Base-by-base conservation (phyloP, 2,113 vertebrate genomes). In the Lepus europaeus region DNA sequence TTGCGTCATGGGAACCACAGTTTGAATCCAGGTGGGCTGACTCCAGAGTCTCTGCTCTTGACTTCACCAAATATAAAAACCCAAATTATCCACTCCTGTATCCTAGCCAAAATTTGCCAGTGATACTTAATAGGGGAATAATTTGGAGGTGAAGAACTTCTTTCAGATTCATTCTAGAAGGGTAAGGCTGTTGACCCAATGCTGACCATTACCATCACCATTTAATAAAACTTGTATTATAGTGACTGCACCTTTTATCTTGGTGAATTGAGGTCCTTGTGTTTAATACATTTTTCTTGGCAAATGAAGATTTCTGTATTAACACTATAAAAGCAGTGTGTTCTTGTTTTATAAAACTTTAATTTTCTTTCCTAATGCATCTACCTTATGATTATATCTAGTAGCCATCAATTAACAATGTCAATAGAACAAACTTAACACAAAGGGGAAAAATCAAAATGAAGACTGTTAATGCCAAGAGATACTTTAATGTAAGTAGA, bases 351-450 rank as follows among this genome's bases (percentile, higher is more conserved):
- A 90, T 87, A 94, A 96, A 96, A 31, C 31, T 96, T 87, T 83
- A 69, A 81, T 87, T 90, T 94, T 93, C 87, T 74, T 96, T 94
- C 77, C 7, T 90, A 49, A 70, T 92, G 49, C 68, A 61, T 85
- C 78, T 95, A 77, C 68, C 86, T 81, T 95, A 63, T 81, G 63
- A 61, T 63, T 93, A 87, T 91, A 90, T 87, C 68, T 85, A 93
- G 56, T 84, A 96, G 92, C 83, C 51, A 81, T 90, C 87, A 96
- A 84, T 93, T 95, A 96, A 95, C 79, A 93, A 87, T 72, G 64
- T 92, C 95, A 93, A 93, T 89, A 93, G 96, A 96, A 95, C 51
- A 92, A 83, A 72, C 64, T 92, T 96, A 94, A 76, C 45, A 87
- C 94, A 79, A 31, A n/a, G 66, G 59, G 39, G 25, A 36, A 56